These are phyloP conservation scores for human DNA, from an alignment of 2,113 vertebrate genomes.

Conservation along the genomic window GRCh38 chrX:144115001-144115500, in stretches of 20 bases:
- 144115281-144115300: not conserved
- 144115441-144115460: not conserved
- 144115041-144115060: not conserved
- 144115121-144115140: not conserved
- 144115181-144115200: not conserved
- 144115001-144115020: not conserved
- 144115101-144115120: not conserved
- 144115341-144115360: not conserved
- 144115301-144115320: not conserved
- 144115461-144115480: not conserved
- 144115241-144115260: not conserved
- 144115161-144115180: not conserved
- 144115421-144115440: not conserved
- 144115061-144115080: not conserved
- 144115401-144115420: not conserved
- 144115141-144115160: not conserved
- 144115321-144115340: not conserved
- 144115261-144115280: not conserved
- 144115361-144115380: not conserved
- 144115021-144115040: not conserved
- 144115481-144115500: not conserved
- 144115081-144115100: not conserved
- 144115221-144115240: not conserved
- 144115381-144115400: not conserved
- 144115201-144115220: not conserved